These are phyloP conservation scores for Limenitis camilla DNA, from an alignment of 2,888 invertebrate species.

Conservation along the genomic window DNA sequence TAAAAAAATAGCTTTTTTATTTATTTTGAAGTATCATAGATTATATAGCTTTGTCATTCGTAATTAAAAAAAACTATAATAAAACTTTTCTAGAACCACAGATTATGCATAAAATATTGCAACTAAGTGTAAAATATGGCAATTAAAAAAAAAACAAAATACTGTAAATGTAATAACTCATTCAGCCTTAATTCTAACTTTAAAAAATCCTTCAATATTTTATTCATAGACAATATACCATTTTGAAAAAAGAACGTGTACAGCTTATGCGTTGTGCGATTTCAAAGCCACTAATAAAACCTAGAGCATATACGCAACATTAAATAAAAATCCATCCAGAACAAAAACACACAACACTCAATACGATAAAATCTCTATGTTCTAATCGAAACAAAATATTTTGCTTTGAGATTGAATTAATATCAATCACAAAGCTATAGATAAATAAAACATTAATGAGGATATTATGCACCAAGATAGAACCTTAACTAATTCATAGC, in stretches of 20 bases:
- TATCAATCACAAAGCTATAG: neutral
- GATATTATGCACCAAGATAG: conserved; percentile 55
- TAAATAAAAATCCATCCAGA: conserved; percentile 30
- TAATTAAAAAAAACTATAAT: too few species aligned
- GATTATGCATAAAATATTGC: too few species aligned
- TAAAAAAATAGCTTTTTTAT: too few species aligned
- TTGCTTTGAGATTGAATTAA: conserved; percentile 5
- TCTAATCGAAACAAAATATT: conserved; percentile 8
- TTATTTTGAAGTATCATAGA: too few species aligned
- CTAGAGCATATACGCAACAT: conserved; percentile 27
- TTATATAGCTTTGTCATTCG: too few species aligned
- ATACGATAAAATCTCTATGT: conserved; percentile 19
- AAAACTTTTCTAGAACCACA: too few species aligned
- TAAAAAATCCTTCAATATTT: too few species aligned
- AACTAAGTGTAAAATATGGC: too few species aligned
- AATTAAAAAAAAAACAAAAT: too few species aligned
- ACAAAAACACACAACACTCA: conserved; percentile 32
- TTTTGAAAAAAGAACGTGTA: neutral
- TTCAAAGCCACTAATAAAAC: conserved; percentile 13
- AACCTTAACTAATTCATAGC: conserved; percentile 51
- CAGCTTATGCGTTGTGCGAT: neutral
- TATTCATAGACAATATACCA: too few species aligned
- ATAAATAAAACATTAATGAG: conserved; percentile 22
- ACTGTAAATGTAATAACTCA: too few species aligned
- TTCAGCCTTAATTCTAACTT: too few species aligned